Percentiles rank a stretch among this genome's conserved stretches.
These are phyloP conservation scores for Lycaena phlaeas DNA, from an alignment of 2,888 invertebrate species.

Conservation along the genomic window DNA sequence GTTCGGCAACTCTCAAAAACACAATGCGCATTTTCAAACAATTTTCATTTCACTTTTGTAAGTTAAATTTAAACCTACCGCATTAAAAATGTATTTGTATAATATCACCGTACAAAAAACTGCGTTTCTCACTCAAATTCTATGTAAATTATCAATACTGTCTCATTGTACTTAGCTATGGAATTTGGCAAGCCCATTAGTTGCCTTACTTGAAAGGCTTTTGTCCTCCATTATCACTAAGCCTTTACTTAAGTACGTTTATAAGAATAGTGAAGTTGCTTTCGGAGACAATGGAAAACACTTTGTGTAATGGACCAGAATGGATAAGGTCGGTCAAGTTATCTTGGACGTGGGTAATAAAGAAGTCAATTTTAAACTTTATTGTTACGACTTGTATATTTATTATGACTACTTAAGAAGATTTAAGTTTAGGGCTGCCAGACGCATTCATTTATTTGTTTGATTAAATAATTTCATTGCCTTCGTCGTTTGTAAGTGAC, in stretches of 20 bases:
- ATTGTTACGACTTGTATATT: conserved; percentile 47
- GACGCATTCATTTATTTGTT: conserved; percentile 15
- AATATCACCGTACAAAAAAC: no score
- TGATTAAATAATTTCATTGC: no score
- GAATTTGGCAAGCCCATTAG: conserved; percentile 9
- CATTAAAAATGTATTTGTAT: no score
- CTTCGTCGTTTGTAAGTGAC: no score
- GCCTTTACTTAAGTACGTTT: conserved; percentile 21
- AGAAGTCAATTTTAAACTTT: conserved; percentile 47
- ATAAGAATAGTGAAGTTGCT: conserved; percentile 23
- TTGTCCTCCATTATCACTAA: conserved; percentile 18
- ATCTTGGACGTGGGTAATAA: conserved; percentile 52
- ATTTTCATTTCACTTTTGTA: no score
- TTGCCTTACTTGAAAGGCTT: conserved; percentile 13
- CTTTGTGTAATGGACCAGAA: conserved; percentile 56
- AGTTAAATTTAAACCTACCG: no score
- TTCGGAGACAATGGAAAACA: conserved; percentile 46
- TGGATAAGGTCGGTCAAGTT: conserved; percentile 46
- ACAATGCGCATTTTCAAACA: no score
- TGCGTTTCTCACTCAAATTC: no score
- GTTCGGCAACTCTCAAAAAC: no score
- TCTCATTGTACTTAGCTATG: no score
- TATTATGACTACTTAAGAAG: conserved; percentile 32
- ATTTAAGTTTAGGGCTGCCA: conserved; percentile 20
- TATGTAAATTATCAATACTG: no score